These are phyloP conservation scores for Neoitamus cyanurus DNA, from an alignment of 2,888 invertebrate genomes.

Conservation along the genomic window DNA sequence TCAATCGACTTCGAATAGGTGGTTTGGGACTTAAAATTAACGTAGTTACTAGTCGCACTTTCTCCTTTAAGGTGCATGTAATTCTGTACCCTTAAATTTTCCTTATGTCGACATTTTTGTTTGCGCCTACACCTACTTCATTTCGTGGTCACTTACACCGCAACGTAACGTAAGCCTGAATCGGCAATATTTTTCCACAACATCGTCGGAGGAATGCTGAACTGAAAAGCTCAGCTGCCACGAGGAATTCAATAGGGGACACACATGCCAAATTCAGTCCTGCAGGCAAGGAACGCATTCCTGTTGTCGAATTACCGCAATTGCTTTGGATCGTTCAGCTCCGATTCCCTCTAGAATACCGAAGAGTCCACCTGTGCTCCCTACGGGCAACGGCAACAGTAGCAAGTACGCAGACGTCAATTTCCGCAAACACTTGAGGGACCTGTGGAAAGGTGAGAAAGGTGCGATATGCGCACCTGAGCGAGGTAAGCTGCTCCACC, in stretches of 20 bases:
- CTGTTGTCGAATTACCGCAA: not conserved
- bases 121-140: not conserved
- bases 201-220: not conserved
- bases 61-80: too few species aligned
- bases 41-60: too few species aligned
- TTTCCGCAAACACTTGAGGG: not conserved
- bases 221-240: not conserved
- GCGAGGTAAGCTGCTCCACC: slow-evolving; percentile 21
- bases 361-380: not conserved
- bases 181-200: not conserved
- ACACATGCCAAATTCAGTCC: not conserved
- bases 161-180: not conserved
- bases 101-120: not conserved
- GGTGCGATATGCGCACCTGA: slow-evolving; percentile 37
- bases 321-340: not conserved
- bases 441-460: slow-evolving; percentile 6
- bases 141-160: not conserved
- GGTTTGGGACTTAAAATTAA: too few species aligned
- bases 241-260: not conserved
- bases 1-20: too few species aligned
- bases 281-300: not conserved
- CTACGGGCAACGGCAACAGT: not conserved
- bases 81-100: not conserved
- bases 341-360: not conserved
- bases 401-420: slow-evolving; percentile 37